phyloP scores from a whole-genome alignment of 2,113 vertebrate species.

The Ondatra zibethicus region DNA sequence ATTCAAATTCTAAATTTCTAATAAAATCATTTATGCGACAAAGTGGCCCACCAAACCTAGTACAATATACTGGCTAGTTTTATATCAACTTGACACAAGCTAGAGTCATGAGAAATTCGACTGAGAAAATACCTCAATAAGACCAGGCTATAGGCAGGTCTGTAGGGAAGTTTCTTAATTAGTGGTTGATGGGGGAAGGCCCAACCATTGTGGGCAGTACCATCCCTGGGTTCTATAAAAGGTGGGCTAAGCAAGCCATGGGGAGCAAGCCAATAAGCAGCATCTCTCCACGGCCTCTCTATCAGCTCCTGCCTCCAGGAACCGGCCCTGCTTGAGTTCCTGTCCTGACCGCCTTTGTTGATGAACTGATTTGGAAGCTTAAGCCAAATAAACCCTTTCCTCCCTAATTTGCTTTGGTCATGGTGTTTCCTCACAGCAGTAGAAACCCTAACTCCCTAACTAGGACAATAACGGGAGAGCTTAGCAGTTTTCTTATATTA shows the following conservation, averaged over 20 bases:
- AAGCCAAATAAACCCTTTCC: background rate
- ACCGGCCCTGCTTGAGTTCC: background rate
- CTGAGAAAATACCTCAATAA: background rate
- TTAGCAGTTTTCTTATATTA: background rate
- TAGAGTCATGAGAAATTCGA: background rate
- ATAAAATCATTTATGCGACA: background rate
- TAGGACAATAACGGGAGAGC: background rate
- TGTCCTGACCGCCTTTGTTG: background rate
- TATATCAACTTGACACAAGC: background rate
- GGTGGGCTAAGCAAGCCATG: background rate
- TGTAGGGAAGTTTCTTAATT: background rate
- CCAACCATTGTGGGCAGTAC: background rate
- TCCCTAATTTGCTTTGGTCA: background rate
- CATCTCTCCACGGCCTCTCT: background rate
- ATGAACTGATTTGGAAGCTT: background rate
- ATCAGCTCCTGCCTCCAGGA: background rate
- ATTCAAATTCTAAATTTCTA: background rate
- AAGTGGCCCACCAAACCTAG: background rate
- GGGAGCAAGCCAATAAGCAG: background rate
- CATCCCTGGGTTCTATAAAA: background rate
- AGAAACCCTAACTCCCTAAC: background rate
- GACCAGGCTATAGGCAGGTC: background rate
- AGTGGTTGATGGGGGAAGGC: background rate
- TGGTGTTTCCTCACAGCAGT: background rate
- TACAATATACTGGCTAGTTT: background rate